A percentile compares a stretch with the other conserved stretches of the same genome.
Evolutionary conservation across 2,113 vertebrate genomes (phyloP).

Genomic region (Vombatus ursinus): DNA sequence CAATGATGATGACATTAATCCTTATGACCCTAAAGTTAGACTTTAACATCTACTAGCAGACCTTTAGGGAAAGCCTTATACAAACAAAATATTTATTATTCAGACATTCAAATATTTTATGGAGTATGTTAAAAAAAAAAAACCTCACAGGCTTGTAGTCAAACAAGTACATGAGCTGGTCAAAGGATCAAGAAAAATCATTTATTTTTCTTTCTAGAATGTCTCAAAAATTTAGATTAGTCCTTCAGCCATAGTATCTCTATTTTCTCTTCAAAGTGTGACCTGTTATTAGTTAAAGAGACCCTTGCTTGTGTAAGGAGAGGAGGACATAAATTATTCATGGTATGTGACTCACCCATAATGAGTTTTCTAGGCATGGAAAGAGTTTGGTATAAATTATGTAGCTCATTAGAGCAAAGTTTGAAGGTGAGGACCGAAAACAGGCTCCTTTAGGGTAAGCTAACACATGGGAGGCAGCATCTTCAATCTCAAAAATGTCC

Average conservation of each 20-base stretch:
- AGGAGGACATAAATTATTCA: conserved; percentile 10
- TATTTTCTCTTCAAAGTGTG: background rate
- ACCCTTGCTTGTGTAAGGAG: background rate
- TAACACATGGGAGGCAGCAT: background rate
- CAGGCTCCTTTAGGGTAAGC: background rate
- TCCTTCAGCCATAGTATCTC: background rate
- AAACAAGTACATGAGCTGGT: conserved; percentile 4
- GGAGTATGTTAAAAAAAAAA: background rate
- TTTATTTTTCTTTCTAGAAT: conserved; percentile 15
- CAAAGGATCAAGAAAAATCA: background rate
- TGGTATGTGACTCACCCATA: background rate
- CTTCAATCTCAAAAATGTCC: conserved; percentile 9
- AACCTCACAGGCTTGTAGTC: conserved; percentile 11
- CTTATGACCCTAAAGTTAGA: conserved; percentile 39
- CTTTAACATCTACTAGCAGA: background rate
- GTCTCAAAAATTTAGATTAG: conserved; percentile 19
- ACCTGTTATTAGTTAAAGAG: conserved; percentile 11
- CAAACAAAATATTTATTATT: background rate
- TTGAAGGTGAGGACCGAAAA: background rate
- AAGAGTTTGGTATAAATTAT: background rate
- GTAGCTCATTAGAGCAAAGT: background rate
- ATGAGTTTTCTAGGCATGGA: background rate
- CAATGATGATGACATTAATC: background rate
- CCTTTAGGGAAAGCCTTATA: background rate
- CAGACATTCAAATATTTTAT: background rate